Evolutionary conservation across 2,888 invertebrate species (phyloP).

Genomic region (Conchocele bisecta): DNA sequence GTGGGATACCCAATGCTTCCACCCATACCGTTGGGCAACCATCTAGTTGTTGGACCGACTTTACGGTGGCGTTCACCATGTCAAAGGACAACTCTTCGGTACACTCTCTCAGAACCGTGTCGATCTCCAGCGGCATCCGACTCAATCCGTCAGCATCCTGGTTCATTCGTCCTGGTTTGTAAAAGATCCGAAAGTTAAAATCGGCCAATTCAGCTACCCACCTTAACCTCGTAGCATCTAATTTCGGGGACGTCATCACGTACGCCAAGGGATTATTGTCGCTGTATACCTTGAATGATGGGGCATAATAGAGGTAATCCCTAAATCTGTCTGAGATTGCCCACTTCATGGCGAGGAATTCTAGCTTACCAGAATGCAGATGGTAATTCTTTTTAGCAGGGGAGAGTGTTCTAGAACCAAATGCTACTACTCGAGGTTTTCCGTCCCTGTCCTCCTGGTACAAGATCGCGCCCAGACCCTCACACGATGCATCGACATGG

Average conservation of each 20-base stretch:
- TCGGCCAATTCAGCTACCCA: constrained; percentile 35
- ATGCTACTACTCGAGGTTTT: neutral
- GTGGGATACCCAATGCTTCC: neutral
- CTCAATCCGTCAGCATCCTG: constrained; percentile 33
- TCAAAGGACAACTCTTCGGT: neutral
- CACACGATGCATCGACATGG: constrained; percentile 25
- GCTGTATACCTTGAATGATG: constrained; percentile 26
- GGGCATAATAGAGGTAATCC: constrained; percentile 3
- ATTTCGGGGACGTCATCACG: constrained; percentile 32
- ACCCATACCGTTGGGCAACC: neutral
- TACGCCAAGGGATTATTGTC: constrained; percentile 39
- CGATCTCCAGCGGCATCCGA: constrained; percentile 10
- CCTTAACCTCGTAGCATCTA: constrained; percentile 25
- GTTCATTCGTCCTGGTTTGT: constrained; percentile 32
- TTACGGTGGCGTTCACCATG: neutral
- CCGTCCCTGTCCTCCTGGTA: constrained; percentile 12
- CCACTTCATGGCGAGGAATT: constrained; percentile 10
- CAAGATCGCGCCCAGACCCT: constrained; percentile 30
- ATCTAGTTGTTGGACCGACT: constrained; percentile 1
- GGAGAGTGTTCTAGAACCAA: constrained; percentile 1
- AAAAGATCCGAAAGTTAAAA: constrained; percentile 21
- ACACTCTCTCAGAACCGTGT: constrained; percentile 6
- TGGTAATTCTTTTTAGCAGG: constrained; percentile 10
- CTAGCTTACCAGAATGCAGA: constrained; percentile 7
- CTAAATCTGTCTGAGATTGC: constrained; percentile 3